Conservation (phyloP, 1,140 invertebrate genomes). For the Phthorimaea operculella region DNA sequence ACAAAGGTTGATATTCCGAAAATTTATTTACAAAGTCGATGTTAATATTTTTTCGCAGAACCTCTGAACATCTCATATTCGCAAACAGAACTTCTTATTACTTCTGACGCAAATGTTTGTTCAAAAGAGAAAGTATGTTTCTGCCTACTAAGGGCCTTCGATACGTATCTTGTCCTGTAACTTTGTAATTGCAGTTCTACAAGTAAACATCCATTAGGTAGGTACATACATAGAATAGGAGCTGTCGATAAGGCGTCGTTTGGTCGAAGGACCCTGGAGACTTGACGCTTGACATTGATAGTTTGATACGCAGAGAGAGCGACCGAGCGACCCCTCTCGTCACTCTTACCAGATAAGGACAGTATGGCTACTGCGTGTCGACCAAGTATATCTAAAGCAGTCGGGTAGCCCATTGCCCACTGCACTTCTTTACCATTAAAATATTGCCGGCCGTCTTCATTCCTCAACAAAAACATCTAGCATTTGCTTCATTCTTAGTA, state of each 20-base stretch:
- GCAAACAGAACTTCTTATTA: too few relatives aligned
- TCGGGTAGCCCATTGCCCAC: slow-evolving; percentile 13
- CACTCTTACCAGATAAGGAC: slow-evolving; percentile 17
- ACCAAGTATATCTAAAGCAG: slow-evolving; percentile 16
- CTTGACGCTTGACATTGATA: slow-evolving; percentile 7
- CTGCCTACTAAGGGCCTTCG: too few relatives aligned
- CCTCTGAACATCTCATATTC: too few relatives aligned
- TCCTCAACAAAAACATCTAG: not conserved
- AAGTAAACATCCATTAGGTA: too few relatives aligned
- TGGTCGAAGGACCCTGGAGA: not conserved
- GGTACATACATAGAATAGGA: not conserved
- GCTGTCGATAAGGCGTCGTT: not conserved
- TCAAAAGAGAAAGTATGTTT: too few relatives aligned
- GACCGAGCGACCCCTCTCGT: slow-evolving; percentile 6
- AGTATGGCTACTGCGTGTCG: slow-evolving; percentile 13
- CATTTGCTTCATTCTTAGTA: not conserved
- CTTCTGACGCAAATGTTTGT: too few relatives aligned
- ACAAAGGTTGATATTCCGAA: too few relatives aligned
- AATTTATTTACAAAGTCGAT: too few relatives aligned
- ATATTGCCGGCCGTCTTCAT: slow-evolving; percentile 9
- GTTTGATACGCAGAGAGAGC: slow-evolving; percentile 10
- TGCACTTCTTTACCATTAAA: slow-evolving; percentile 19
- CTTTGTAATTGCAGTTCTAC: too few relatives aligned
- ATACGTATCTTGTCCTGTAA: too few relatives aligned
- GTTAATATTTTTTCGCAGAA: too few relatives aligned